These are phyloP conservation scores for Plebejus anna DNA, from an alignment of 2,888 invertebrate species.

Conservation along the genomic window DNA sequence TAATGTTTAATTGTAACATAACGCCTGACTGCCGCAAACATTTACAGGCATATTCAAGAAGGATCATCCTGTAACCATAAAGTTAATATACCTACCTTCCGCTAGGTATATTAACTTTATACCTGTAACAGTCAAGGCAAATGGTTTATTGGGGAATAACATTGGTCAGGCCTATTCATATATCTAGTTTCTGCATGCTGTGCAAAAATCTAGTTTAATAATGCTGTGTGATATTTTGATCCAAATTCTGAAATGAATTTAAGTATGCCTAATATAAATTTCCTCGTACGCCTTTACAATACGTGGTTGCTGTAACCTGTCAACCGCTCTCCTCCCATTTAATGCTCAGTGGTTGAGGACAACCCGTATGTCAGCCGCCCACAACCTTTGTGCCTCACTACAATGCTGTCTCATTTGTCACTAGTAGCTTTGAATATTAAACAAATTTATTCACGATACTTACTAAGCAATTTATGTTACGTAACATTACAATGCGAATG, in stretches of 20 bases:
- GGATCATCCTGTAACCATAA: too few species aligned
- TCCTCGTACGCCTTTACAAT: constrained; percentile 17
- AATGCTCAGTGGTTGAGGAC: constrained; percentile 53
- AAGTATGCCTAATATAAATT: not conserved
- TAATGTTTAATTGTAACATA: too few species aligned
- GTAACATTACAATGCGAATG: constrained; percentile 2
- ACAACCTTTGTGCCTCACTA: constrained; percentile 40
- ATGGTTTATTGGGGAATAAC: too few species aligned
- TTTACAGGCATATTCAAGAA: too few species aligned
- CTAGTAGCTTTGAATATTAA: constrained; percentile 31
- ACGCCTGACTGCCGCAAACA: too few species aligned
- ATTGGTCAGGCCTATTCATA: too few species aligned
- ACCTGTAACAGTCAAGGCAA: too few species aligned
- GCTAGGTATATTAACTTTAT: too few species aligned
- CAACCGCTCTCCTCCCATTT: constrained; percentile 53
- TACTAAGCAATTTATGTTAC: constrained; percentile 24
- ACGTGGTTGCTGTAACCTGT: not conserved
- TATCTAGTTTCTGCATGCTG: too few species aligned
- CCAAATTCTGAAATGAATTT: not conserved
- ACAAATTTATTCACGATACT: constrained; percentile 30
- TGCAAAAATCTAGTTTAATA: not conserved
- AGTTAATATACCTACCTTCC: too few species aligned
- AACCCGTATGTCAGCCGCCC: constrained; percentile 52
- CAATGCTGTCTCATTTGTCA: constrained; percentile 30
- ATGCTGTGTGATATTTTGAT: not conserved